Evolutionary conservation across 1,140 invertebrate species (phyloP).

Genomic region (Drosophila insularis): DNA sequence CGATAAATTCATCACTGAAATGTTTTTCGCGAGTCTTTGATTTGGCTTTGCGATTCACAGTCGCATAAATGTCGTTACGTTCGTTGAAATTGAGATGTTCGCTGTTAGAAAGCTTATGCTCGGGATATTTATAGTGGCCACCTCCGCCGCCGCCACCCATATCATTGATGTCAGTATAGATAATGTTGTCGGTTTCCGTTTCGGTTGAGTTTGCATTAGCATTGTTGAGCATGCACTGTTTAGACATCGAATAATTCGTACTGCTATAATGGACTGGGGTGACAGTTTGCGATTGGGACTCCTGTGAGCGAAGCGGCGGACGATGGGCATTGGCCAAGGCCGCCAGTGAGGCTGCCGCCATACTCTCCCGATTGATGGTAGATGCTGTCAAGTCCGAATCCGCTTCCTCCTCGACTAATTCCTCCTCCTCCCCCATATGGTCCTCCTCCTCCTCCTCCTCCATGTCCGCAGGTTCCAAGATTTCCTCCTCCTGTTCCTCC

Average conservation of each 20-base stretch:
- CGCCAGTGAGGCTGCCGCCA: conserved; percentile 69
- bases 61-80: conserved; percentile 80
- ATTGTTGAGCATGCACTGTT: conserved; percentile 81
- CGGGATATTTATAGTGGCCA: conserved; percentile 71
- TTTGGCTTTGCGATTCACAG: conserved; percentile 80
- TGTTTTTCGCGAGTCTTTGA: conserved; percentile 79
- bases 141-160: conserved; percentile 31
- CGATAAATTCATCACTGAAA: conserved; percentile 81
- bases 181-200: conserved; percentile 82
- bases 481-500: conserved; percentile 72
- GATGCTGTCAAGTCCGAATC: conserved; percentile 82
- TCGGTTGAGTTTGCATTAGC: conserved; percentile 80
- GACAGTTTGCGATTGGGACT: conserved; percentile 82
- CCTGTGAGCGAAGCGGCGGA: conserved; percentile 80
- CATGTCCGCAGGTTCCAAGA: conserved; percentile 66
- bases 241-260: conserved; percentile 83
- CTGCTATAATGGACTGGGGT: conserved; percentile 83
- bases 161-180: conserved; percentile 82
- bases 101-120: conserved; percentile 78
- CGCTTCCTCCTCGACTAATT: conserved; percentile 82
- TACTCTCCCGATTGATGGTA: conserved; percentile 83
- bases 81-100: conserved; percentile 77
- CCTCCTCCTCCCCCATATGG: conserved; percentile 75
- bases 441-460: conserved; percentile 72
- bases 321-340: conserved; percentile 73